Evolutionary conservation across 2,797 vertebrate species (phyloP).

Genomic region (Sebastes kiyomatsui): DNA sequence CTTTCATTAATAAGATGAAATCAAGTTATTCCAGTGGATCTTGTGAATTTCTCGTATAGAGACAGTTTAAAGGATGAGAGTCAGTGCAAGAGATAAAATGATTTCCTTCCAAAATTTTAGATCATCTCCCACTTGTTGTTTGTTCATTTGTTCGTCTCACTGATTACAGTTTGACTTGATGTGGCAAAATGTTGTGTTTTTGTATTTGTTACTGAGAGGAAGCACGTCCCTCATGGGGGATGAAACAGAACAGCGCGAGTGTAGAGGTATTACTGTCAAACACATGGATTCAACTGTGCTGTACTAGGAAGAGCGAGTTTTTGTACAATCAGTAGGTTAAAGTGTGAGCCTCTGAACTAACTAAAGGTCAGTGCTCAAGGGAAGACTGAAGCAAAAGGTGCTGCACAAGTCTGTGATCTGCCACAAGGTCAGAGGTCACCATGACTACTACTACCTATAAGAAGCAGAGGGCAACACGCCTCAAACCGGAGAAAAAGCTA

Average conservation of each 20-base stretch:
- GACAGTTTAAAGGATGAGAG: neutral
- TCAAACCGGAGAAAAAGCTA: neutral
- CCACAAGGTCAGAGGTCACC: conserved; percentile 7
- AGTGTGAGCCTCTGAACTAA: conserved; percentile 29
- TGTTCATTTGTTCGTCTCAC: neutral
- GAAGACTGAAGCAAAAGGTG: conserved; percentile 2
- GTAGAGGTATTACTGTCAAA: neutral
- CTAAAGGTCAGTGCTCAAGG: neutral
- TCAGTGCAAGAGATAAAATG: neutral
- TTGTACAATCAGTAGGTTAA: conserved; percentile 5
- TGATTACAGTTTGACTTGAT: neutral
- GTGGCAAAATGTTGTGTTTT: neutral
- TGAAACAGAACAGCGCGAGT: neutral
- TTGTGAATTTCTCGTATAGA: neutral
- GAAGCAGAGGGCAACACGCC: neutral
- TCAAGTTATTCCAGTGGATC: neutral
- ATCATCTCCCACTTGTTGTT: neutral
- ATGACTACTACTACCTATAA: neutral
- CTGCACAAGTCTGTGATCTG: conserved; percentile 19
- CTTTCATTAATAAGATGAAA: neutral
- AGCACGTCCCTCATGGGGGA: neutral
- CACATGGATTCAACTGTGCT: neutral
- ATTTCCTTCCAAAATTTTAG: neutral
- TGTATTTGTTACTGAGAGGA: neutral
- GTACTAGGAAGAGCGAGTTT: neutral